phyloP scores from a whole-genome alignment of 2,888 invertebrate species.

The Masnerella sp. region DNA sequence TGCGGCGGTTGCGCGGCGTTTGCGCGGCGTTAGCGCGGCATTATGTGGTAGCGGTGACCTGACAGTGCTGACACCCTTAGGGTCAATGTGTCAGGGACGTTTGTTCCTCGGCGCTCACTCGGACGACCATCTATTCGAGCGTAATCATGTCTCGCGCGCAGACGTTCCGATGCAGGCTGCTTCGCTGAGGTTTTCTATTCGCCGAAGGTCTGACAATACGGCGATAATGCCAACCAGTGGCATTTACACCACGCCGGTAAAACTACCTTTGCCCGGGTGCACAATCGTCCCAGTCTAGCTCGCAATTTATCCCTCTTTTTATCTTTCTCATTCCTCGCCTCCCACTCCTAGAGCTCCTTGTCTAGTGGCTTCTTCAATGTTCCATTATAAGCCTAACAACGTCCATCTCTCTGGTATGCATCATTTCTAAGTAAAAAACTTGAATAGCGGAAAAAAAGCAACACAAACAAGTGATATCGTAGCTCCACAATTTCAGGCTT shows the following conservation, averaged over 20 bases:
- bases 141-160: slow-evolving; percentile 58
- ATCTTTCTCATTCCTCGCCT: slow-evolving; percentile 43
- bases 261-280: slow-evolving; percentile 71
- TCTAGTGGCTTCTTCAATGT: slow-evolving; percentile 68
- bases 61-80: slow-evolving; percentile 63
- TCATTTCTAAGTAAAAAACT: slow-evolving; percentile 54
- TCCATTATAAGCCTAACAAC: slow-evolving; percentile 67
- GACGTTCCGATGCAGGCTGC: slow-evolving; percentile 64
- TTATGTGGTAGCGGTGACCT: slow-evolving; percentile 58
- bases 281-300: slow-evolving; percentile 56
- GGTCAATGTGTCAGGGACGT: slow-evolving; percentile 71
- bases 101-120: slow-evolving; percentile 58
- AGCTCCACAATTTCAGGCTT: slow-evolving; percentile 55
- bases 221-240: slow-evolving; percentile 77
- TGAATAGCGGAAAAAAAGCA: slow-evolving; percentile 40
- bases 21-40: slow-evolving; percentile 19
- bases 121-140: slow-evolving; percentile 64
- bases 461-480: slow-evolving; percentile 51
- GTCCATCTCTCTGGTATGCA: slow-evolving; percentile 63
- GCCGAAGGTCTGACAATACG: slow-evolving; percentile 73
- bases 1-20: slow-evolving; percentile 25
- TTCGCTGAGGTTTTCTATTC: slow-evolving; percentile 68
- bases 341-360: slow-evolving; percentile 41
- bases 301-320: slow-evolving; percentile 40
- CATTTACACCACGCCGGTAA: slow-evolving; percentile 73